Evolutionary conservation across 2,888 invertebrate genomes (phyloP).

Genomic region (Hypercompe scribonia): DNA sequence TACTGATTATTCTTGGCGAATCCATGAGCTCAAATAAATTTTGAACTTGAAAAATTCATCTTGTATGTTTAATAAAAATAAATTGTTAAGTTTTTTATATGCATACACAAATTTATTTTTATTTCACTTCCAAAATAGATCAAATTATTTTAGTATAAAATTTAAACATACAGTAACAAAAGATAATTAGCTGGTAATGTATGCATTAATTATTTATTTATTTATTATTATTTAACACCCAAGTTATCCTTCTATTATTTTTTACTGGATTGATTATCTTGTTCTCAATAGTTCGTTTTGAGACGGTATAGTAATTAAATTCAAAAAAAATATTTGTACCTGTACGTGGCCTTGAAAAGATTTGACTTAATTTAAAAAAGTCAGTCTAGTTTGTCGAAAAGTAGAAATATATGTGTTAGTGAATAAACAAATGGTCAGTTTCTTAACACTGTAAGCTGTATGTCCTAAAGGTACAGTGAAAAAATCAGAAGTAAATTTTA

Average conservation of each 20-base stretch:
- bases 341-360: too few relatives aligned
- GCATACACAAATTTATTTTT: background rate
- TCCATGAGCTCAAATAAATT: background rate
- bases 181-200: too few relatives aligned
- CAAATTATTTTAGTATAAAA: too few relatives aligned
- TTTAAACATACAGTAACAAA: too few relatives aligned
- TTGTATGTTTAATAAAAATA: background rate
- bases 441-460: too few relatives aligned
- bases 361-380: too few relatives aligned
- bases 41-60: background rate
- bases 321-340: too few relatives aligned
- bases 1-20: background rate
- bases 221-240: background rate
- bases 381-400: too few relatives aligned
- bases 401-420: too few relatives aligned
- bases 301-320: background rate
- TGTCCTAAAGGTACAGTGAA: slow-evolving; percentile 4
- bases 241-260: background rate
- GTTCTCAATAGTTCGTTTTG: background rate
- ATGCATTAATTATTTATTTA: too few relatives aligned
- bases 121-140: background rate
- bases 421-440: too few relatives aligned
- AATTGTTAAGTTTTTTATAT: background rate
- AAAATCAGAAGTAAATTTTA: slow-evolving; percentile 18
- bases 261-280: background rate